phyloP scores from a whole-genome alignment of 2,797 vertebrate genomes.

The Sebastes glaucus region DNA sequence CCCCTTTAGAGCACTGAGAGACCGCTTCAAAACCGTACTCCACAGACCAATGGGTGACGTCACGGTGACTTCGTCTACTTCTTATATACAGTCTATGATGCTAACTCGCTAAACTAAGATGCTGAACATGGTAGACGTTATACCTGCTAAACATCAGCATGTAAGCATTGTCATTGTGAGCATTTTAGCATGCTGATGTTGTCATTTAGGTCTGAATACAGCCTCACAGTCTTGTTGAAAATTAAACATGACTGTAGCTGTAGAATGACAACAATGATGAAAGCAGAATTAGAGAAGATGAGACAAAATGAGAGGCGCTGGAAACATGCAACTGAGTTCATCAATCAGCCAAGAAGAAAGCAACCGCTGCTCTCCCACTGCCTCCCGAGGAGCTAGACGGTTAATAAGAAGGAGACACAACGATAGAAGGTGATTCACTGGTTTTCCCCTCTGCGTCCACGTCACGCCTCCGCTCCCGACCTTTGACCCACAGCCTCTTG shows the following conservation, averaged over 20 bases:
- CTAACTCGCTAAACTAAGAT: too few relatives aligned
- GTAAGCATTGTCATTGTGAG: too few relatives aligned
- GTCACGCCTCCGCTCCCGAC: conserved; percentile 52
- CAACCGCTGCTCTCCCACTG: conserved; percentile 18
- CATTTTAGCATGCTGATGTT: background rate
- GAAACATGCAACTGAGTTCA: background rate
- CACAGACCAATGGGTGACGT: too few relatives aligned
- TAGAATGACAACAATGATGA: background rate
- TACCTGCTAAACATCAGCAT: too few relatives aligned
- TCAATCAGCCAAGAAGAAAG: conserved; percentile 21
- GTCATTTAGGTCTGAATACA: background rate
- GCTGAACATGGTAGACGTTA: too few relatives aligned
- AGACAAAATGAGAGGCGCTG: background rate
- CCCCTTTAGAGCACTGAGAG: too few relatives aligned
- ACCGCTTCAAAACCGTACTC: too few relatives aligned
- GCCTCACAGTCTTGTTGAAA: background rate
- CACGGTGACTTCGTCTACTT: too few relatives aligned
- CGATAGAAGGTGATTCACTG: conserved; percentile 43
- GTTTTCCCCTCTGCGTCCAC: conserved; percentile 47
- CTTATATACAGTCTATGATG: too few relatives aligned
- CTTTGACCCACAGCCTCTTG: conserved; percentile 64
- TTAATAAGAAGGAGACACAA: conserved; percentile 45
- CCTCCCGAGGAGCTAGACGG: conserved; percentile 5
- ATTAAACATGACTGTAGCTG: background rate
- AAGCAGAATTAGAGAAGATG: background rate